phyloP scores from a whole-genome alignment of 2,888 invertebrate genomes.

The Mactromeris polynyma region DNA sequence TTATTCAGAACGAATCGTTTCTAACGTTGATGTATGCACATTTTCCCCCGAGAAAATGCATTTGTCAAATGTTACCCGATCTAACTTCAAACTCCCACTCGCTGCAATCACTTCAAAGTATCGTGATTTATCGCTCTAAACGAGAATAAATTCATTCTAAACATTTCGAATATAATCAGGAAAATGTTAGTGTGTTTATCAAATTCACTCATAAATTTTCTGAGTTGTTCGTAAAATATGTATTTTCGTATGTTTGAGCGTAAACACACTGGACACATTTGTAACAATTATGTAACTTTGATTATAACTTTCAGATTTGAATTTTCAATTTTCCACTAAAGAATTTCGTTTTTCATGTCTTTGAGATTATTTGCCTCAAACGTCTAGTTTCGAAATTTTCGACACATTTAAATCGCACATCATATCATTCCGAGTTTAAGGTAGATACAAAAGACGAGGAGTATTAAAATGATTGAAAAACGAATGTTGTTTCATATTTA shows the following conservation, averaged over 20 bases:
- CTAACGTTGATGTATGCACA: conserved; percentile 14
- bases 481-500: no score
- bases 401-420: no score
- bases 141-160: not conserved
- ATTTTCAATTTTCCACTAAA: no score
- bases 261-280: not conserved
- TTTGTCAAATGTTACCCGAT: conserved; percentile 35
- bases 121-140: conserved; percentile 1
- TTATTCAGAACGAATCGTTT: not conserved
- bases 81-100: not conserved
- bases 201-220: not conserved
- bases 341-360: no score
- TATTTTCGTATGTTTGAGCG: not conserved
- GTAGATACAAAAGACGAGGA: no score
- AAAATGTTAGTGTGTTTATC: conserved; percentile 8
- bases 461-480: no score
- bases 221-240: not conserved
- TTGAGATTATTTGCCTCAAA: no score
- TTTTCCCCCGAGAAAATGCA: conserved; percentile 29
- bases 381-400: no score
- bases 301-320: no score
- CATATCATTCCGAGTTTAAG: no score
- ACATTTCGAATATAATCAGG: not conserved
- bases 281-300: no score
- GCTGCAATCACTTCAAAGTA: not conserved